A percentile compares a stretch with the other conserved stretches of the same genome.
Conservation (phyloP, 2,888 invertebrate genomes). For the Chymomyza fuscimana region DNA sequence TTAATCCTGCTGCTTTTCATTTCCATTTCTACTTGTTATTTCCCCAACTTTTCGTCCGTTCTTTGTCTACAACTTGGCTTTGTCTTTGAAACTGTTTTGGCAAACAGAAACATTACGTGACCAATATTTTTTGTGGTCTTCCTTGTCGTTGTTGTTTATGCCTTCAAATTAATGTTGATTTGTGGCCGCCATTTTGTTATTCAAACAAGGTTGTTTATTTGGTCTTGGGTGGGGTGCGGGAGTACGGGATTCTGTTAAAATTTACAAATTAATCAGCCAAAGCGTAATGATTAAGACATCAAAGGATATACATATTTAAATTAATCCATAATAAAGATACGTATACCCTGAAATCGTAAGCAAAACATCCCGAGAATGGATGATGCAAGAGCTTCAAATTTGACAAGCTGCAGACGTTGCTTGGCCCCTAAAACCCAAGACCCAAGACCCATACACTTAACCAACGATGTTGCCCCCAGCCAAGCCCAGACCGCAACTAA, state of each 20-base stretch:
- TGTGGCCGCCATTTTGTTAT: slow-evolving; percentile 21
- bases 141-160: slow-evolving; percentile 12
- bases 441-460: not conserved
- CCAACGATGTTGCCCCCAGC: not conserved
- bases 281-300: slow-evolving; percentile 46
- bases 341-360: slow-evolving; percentile 18
- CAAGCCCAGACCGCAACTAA: not conserved
- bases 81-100: not conserved
- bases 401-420: slow-evolving; percentile 67
- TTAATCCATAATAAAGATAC: slow-evolving; percentile 40
- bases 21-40: not conserved
- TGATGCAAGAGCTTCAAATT: slow-evolving; percentile 47
- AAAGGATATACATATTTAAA: slow-evolving; percentile 63
- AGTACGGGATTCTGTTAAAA: slow-evolving; percentile 30
- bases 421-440: slow-evolving; percentile 9
- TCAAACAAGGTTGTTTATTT: not conserved
- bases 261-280: slow-evolving; percentile 51
- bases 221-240: not conserved
- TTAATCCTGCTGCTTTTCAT: slow-evolving; percentile 37
- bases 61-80: slow-evolving; percentile 19
- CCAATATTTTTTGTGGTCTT: slow-evolving; percentile 48
- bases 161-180: slow-evolving; percentile 48
- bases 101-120: slow-evolving; percentile 48
- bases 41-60: not conserved
- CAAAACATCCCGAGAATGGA: slow-evolving; percentile 45